Base-by-base conservation (phyloP, 2,797 vertebrate genomes). In the Semotilus atromaculatus region DNA sequence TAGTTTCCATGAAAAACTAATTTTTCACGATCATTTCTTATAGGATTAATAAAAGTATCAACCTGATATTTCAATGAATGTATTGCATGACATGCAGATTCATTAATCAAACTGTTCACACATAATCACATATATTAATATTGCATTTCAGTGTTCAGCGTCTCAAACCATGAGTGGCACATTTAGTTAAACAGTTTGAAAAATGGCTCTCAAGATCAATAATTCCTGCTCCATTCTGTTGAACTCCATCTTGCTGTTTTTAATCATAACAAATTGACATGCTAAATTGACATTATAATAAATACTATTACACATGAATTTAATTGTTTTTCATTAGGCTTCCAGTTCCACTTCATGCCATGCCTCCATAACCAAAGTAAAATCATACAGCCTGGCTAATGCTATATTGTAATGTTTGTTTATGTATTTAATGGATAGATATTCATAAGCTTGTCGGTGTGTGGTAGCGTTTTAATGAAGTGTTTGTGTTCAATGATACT, bases 401-500 rank as follows among this genome's bases (percentile, higher is more conserved):
- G 36, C 34, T 62, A 29, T 43, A 40, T 77, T 73, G 3, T 36
- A 36, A 7, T 5, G 3, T 55, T 53, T 84, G 34, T 43, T n/a
- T 36, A 34, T 84, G 45, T 19, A 48, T 79, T 62, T 51, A 45
- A 43, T 68, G 19, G 64, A 73, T 14, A 23, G 55, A 51, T 77
- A 78, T 55, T 70, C 67, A 73, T 72, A 85, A 73, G 21, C 76
- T 51, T 85, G 75, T 62, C 55, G 64, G 43, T 66, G 68, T 66
- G 68, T 64, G 76, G 68, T 62, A 45, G 13, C 5, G 43, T 73
- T 64, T 79, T 85, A 79, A 80, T 73, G 55, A 85, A 80, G 83
- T 84, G 83, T 73, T 80, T 80, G 53, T 70, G 76, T 73, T 80
- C 83, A 80, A 21, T 85, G 83, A 85, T 85, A 72, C 83, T 80